These are phyloP conservation scores for Chaenodraco wilsoni DNA, from an alignment of 2,797 vertebrate genomes.

Conservation along the genomic window DNA sequence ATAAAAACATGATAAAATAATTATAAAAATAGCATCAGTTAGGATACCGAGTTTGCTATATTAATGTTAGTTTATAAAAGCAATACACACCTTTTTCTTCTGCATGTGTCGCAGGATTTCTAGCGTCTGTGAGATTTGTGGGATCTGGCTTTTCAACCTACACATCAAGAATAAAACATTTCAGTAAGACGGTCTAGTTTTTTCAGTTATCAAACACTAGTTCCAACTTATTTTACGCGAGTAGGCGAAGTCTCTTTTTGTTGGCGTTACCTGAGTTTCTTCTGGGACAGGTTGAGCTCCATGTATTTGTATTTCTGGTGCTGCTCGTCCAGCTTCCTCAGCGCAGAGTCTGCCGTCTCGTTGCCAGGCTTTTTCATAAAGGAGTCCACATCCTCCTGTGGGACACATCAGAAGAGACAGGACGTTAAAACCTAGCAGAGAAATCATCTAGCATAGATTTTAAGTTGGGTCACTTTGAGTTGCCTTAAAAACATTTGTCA, in stretches of 20 bases:
- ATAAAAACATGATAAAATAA: background rate
- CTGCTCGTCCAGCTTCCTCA: constrained; percentile 95
- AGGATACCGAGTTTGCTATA: background rate
- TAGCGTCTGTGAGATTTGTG: constrained; percentile 98
- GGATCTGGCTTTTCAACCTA: constrained; percentile 97
- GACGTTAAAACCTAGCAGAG: background rate
- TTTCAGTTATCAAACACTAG: too few relatives aligned
- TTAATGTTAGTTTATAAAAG: rapidly evolving
- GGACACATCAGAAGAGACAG: background rate
- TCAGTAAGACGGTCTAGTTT: background rate
- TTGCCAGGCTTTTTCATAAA: constrained; percentile 98
- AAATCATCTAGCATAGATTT: too few relatives aligned
- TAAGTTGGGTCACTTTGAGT: too few relatives aligned
- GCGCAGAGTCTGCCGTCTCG: constrained; percentile 91
- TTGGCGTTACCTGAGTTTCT: constrained; percentile 90
- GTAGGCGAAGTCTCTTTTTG: too few relatives aligned
- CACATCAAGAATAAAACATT: constrained; percentile 8
- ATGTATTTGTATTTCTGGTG: constrained; percentile 99
- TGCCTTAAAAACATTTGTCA: too few relatives aligned
- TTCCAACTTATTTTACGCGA: too few relatives aligned
- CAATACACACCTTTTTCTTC: constrained; percentile 92
- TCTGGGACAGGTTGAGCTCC: constrained; percentile 97
- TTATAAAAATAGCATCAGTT: background rate
- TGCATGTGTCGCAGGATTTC: constrained; percentile 99
- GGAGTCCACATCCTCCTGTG: constrained; percentile 96